Evolutionary conservation across 2,113 vertebrate genomes (phyloP), one percentile per base, ranked within the genome.

Genomic region (Coturnix japonica): DNA sequence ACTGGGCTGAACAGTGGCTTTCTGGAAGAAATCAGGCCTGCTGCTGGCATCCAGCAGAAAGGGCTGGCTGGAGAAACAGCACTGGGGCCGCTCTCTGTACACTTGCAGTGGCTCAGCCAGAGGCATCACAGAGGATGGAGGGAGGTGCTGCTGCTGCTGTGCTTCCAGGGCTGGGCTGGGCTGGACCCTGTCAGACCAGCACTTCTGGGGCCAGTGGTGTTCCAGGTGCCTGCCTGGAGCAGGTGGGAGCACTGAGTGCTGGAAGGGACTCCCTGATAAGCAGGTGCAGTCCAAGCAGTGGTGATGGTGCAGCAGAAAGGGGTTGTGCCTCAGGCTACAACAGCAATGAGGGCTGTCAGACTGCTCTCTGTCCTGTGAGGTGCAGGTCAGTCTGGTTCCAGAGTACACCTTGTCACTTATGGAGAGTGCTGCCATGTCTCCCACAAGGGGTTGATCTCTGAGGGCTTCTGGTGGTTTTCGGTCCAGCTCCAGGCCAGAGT

Each of bases 171-270:
- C 39, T 28, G 31, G 75, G 3, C n/a, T 21, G 51, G 66, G 67
- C 67, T 18, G 64, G 12, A 80, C 7, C 65, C 1, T 0, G 11
- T 90, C 28, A 0, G 9, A 0, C 15, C 4, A 0, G 61, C 4
- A 0, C 12, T 73, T 53, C 64, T 0, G 70, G 25, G 89, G 23
- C 92, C 91, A 80, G 43, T 71, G 0, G 28, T 2, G 43, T 6
- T 54, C 79, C 0, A 67, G 17, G 72, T 51, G 1, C 61, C 30
- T 33, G 0, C 10, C 51, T 1, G 0, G 59, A 2, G 0, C 69
- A 1, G 51, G 3, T 0, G 26, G 79, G 17, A 87, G 77, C 21
- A 0, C 7, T 0, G 2, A 6, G 1, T 47, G 66, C 13, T 54
- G 87, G 37, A 47, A 30, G 23, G 91, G 69, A 22, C 76, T n/a